A percentile compares a stretch with the other conserved stretches of the same genome.
phyloP scores from a whole-genome alignment of 2,888 invertebrate genomes.

The Caenorhabditis sp. region DNA sequence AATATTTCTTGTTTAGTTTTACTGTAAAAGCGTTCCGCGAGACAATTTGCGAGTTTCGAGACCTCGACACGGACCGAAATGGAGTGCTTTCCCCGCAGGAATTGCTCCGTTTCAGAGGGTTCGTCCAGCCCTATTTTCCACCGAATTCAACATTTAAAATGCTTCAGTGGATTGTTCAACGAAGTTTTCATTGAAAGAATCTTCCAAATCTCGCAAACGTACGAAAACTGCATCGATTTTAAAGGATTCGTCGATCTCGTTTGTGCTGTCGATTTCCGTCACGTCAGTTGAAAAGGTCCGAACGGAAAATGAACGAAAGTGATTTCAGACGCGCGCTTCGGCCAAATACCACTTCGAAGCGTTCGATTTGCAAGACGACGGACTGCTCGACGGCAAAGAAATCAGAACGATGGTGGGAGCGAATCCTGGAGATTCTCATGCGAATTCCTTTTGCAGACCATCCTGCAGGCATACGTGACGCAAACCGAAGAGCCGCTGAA shows the following conservation, averaged over 20 bases:
- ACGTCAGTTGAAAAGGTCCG: slow-evolving; percentile 34
- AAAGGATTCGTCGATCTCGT: slow-evolving; percentile 52
- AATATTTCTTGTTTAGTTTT: slow-evolving; percentile 31
- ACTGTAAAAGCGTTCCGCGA: slow-evolving; percentile 8
- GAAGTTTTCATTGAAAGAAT: slow-evolving; percentile 30
- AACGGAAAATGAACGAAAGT: neutral
- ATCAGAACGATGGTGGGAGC: slow-evolving; percentile 17
- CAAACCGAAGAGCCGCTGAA: no score
- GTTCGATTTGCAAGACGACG: slow-evolving; percentile 48
- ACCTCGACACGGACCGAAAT: slow-evolving; percentile 34
- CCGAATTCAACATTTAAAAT: neutral
- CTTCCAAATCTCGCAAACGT: slow-evolving; percentile 40
- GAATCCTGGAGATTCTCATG: neutral
- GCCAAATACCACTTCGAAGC: slow-evolving; percentile 52
- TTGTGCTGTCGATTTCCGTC: slow-evolving; percentile 39
- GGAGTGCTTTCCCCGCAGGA: slow-evolving; percentile 29
- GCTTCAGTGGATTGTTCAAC: slow-evolving; percentile 39
- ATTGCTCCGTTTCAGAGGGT: slow-evolving; percentile 40
- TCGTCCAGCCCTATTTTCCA: neutral
- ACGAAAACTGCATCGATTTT: slow-evolving; percentile 49
- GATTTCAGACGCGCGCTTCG: slow-evolving; percentile 46
- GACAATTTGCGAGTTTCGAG: slow-evolving; percentile 41
- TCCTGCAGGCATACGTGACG: no score
- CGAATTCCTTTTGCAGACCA: no score
- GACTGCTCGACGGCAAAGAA: slow-evolving; percentile 48